These are phyloP conservation scores for Triplophysa siluroides DNA, from an alignment of 2,113 vertebrate genomes.

Conservation along the genomic window DNA sequence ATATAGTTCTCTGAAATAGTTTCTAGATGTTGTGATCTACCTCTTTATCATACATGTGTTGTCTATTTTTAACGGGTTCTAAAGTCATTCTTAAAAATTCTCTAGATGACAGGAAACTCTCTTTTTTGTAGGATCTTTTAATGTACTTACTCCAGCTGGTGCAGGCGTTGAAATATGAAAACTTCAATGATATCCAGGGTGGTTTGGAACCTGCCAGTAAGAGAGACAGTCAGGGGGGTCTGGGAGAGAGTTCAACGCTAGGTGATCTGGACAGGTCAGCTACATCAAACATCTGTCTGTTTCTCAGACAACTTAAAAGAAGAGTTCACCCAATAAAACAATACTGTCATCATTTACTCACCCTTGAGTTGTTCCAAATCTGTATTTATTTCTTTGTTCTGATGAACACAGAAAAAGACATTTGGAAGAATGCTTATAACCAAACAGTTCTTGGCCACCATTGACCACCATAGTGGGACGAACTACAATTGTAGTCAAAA, in stretches of 20 bases:
- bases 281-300: neutral
- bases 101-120: neutral
- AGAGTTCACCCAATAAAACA: neutral
- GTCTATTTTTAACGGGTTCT: neutral
- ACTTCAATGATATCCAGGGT: conserved; percentile 92
- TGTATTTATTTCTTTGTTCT: too few species aligned
- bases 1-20: too few species aligned
- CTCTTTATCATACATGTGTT: too few species aligned
- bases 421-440: too few species aligned
- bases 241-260: conserved; percentile 80
- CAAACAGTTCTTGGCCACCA: too few species aligned
- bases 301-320: neutral
- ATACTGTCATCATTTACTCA: too few species aligned
- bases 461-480: too few species aligned
- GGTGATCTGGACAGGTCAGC: conserved; percentile 86
- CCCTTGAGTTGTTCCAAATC: too few species aligned
- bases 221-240: conserved; percentile 83
- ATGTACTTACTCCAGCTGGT: conserved; percentile 98
- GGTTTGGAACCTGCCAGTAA: conserved; percentile 90
- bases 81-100: neutral
- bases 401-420: too few species aligned
- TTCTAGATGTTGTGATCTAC: too few species aligned
- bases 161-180: conserved; percentile 96
- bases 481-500: too few species aligned
- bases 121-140: conserved; percentile 82